A percentile compares a stretch with the other conserved stretches of the same genome.
Conservation (phyloP, 2,888 invertebrate species). For the Hyposoter didymator region DNA sequence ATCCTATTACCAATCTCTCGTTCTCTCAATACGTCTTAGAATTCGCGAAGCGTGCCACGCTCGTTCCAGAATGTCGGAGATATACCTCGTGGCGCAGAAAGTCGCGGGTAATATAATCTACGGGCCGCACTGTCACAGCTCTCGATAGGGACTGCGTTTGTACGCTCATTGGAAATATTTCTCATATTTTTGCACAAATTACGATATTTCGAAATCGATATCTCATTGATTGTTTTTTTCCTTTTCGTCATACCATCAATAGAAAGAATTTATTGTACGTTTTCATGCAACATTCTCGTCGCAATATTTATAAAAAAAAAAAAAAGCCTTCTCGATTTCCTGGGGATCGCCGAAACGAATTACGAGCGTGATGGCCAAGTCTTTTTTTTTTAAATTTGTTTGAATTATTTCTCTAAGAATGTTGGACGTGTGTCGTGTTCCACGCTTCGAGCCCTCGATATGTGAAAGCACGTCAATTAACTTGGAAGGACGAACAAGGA, state of each 20-base stretch:
- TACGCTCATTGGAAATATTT: constrained; percentile 1
- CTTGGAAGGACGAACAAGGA: constrained; percentile 60
- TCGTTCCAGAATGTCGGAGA: constrained; percentile 57
- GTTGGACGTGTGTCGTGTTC: neutral
- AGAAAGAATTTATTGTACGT: no score
- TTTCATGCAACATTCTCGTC: no score
- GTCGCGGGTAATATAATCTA: neutral
- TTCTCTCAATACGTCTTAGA: constrained; percentile 31
- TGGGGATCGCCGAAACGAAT: neutral
- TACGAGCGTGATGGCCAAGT: neutral
- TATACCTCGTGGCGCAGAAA: constrained; percentile 26
- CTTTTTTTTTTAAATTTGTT: neutral
- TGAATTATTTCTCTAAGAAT: neutral
- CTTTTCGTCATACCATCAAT: no score
- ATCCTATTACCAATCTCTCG: constrained; percentile 20
- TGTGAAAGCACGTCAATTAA: constrained; percentile 73
- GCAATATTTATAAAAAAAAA: neutral
- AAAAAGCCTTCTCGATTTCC: neutral
- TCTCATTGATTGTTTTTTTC: neutral
- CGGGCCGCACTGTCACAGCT: neutral
- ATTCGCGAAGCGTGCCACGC: constrained; percentile 49
- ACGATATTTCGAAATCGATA: neutral
- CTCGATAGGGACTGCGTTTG: neutral
- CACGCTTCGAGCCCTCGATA: neutral
- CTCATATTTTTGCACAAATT: neutral